Base-by-base conservation (phyloP, 2,113 vertebrate species). In the Xyrauchen texanus region DNA sequence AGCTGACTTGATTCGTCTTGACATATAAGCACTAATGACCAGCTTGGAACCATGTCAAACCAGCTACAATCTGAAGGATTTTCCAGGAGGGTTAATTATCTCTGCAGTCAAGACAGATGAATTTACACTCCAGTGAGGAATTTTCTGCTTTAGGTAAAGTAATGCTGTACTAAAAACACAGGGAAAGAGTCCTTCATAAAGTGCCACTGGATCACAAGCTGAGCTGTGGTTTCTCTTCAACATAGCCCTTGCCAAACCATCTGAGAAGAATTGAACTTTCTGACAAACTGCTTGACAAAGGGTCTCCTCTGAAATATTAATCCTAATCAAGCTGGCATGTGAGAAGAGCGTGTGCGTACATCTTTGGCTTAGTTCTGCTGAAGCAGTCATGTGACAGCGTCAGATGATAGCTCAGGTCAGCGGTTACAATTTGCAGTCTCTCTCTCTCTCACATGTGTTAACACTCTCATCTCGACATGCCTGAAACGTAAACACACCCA, bases 401-500 rank as follows among this genome's bases (percentile, higher is more conserved):
- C 71, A 74, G 60, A 53, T 60, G 55, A 69, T 66, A 74, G 66
- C 70, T 61, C 69, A 73, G 71, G 81, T 84, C 76, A 79, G 70
- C 52, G 15, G 42, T 68, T 78, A 58, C 49, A 68, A 83, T 81
- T 80, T 21, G 77, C 78, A 74, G 57, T 65, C 46, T 63, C 64
- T 45, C 6, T 46, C 42, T 66, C 2, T 10, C 47, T 16, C 83
- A 83, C 83, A 85, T 82, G 77, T 86, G 83, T 83, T 83, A 70
- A 53, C 77, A 83, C 83, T 81, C 78, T 62, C 75, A 66, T 58
- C 58, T 42, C 69, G 34, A 60, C 57, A 10, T 68, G 63, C 70
- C 68, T 71, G 76, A 74, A 86, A 83, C 78, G 60, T 82, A 85
- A 82, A 85, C 84, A 85, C 34, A 69, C 42, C 47, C 42, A 66